These are phyloP conservation scores for Drosophila conformis DNA, from an alignment of 2,888 invertebrate genomes.

Conservation along the genomic window DNA sequence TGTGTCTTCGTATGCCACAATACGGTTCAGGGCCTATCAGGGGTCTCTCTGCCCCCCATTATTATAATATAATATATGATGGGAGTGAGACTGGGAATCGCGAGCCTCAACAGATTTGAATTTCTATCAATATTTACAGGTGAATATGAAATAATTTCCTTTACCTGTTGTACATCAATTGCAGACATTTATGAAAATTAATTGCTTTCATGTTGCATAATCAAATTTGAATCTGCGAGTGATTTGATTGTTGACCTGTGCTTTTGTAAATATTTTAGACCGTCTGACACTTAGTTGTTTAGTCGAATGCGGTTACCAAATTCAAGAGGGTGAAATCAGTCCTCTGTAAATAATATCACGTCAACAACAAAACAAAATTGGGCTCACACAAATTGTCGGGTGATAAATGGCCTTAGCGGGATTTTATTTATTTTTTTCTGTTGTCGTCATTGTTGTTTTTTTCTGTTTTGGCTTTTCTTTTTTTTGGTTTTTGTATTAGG, in stretches of 20 bases:
- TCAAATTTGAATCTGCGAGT: conserved; percentile 19
- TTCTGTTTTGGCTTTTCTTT: background rate
- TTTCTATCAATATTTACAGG: background rate
- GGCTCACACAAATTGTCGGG: conserved; percentile 71
- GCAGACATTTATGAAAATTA: conserved; percentile 18
- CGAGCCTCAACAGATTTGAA: background rate
- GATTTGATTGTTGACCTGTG: conserved; percentile 34
- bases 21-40: no score
- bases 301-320: conserved; percentile 57
- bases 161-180: conserved; percentile 17
- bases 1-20: no score
- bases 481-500: conserved; percentile 39
- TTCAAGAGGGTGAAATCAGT: conserved; percentile 75
- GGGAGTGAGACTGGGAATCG: background rate
- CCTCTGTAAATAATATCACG: conserved; percentile 78
- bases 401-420: conserved; percentile 85
- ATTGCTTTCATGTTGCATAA: conserved; percentile 29
- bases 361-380: conserved; percentile 62
- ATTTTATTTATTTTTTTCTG: conserved; percentile 80
- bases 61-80: no score
- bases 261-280: conserved; percentile 43
- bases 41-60: no score
- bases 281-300: conserved; percentile 39
- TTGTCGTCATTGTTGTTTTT: conserved; percentile 27
- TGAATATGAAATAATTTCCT: background rate